Evolutionary conservation across 1,140 invertebrate species (phyloP), one percentile per base, ranked within the genome.

Genomic region (Drosophila sechellia): DNA sequence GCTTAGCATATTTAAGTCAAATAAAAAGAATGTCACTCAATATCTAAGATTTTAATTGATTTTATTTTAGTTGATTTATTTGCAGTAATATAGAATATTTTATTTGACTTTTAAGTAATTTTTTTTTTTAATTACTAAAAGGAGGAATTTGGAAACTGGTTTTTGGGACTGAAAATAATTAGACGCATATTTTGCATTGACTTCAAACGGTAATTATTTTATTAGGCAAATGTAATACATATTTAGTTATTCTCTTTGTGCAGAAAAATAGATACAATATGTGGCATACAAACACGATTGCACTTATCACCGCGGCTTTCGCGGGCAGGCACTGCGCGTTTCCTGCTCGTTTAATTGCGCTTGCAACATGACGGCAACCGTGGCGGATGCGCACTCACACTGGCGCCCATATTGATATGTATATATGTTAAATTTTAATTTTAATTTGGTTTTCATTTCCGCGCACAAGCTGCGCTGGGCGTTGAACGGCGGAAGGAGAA

Each of bases 371-470:
- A 75, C 57, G 57, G 71, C 63, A 55, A 43, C 65, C 34, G 25
- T 40, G 20, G 39, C 70, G 61, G 71, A 65, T 40, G 27, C 40
- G 17, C 49, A 56, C 50, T 12, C 66, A 25, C 63, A 34, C 35
- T 20, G 20, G 25, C 8, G n/a, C 61, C 43, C 34, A 34, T 55
- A 70, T 68, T 37, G 49, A 54, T 68, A 46, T 31, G 17, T 55
- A 31, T 55, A 42, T 85, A 48, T 66, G 52, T 52, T 58, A 66
- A 83, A 79, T 72, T 87, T 81, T 79, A 79, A 72, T 49, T 87
- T 86, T 87, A 87, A 86, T 86, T 86, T 86, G 79, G 71, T 79
- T 86, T 86, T 87, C 75, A 86, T 83, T 86, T 86, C 83, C 83
- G 83, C 66, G 83, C 59, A 69, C 61, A 76, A 40, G 43, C 46